Evolutionary conservation across 2,797 vertebrate genomes (phyloP).

Genomic region (Staurois parvus): DNA sequence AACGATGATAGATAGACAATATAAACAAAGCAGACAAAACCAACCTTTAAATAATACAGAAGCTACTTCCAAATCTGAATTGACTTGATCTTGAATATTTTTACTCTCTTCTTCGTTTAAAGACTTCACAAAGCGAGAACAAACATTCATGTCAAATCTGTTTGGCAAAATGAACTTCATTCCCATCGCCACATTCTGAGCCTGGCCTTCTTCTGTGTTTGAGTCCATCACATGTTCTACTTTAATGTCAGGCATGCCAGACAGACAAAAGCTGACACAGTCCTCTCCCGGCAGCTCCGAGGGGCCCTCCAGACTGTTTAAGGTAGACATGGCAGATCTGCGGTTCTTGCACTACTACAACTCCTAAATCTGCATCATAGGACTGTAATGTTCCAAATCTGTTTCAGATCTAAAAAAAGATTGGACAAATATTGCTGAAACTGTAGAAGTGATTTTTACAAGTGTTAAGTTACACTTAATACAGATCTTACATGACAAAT

Average conservation of each 20-base stretch:
- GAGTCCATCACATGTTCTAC: slow-evolving; percentile 84
- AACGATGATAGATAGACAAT: too few species aligned
- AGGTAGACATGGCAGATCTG: slow-evolving; percentile 69
- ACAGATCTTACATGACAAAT: too few species aligned
- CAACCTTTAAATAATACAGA: slow-evolving; percentile 98
- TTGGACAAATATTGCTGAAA: not conserved
- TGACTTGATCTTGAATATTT: slow-evolving; percentile 99
- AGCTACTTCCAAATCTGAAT: slow-evolving; percentile 97
- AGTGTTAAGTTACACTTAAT: too few species aligned
- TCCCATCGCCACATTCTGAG: slow-evolving; percentile 92
- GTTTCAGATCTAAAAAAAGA: not conserved
- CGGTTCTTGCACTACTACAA: not conserved
- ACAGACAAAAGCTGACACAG: slow-evolving; percentile 86
- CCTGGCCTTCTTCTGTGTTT: slow-evolving; percentile 77
- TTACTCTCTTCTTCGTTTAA: slow-evolving; percentile 98
- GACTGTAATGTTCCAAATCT: not conserved
- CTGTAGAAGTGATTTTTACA: not conserved
- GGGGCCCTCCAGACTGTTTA: slow-evolving; percentile 70
- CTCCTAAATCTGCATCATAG: slow-evolving; percentile 1
- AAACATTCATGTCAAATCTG: slow-evolving; percentile 98
- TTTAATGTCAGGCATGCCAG: slow-evolving; percentile 87
- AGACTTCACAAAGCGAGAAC: slow-evolving; percentile 96
- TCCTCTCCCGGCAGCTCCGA: slow-evolving; percentile 82
- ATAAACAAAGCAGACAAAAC: slow-evolving; percentile 56
- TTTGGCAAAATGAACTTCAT: slow-evolving; percentile 98